Evolutionary conservation across 2,888 invertebrate genomes (phyloP), one percentile per base, ranked within the genome.

Genomic region (Noctua pronuba): DNA sequence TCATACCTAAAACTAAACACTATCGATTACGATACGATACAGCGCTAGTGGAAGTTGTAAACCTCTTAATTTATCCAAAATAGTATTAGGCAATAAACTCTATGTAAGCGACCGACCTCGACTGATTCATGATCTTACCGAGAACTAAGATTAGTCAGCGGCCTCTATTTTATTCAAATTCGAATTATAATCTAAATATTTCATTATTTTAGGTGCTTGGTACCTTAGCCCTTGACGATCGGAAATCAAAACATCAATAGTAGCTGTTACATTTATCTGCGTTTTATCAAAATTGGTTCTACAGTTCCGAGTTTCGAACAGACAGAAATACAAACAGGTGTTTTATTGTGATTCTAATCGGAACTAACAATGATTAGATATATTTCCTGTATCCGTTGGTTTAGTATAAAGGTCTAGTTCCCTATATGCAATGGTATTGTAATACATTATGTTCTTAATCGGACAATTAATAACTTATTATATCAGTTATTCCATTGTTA

Each of bases 401-500:
- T n/a, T 35, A 38, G 24, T 66, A 66, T 78, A 52, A 68, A 21
- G 52, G 58, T 76, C 52, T 73, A 62, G 3, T 70, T 24, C 68
- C 80, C 10, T 88, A 85, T 35, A 71, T 38, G 81, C 38, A 76
- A 86, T 71, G 78, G 73, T 75, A 86, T 89, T 88, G 73, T 79
- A 77, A 75, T 77, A 69, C 35, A 46, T 69, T 68, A 75, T 69
- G 55, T 81, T 55, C 72, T 28, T 80, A 84, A 84, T 86, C 35
- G 41, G 69, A 71, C 66, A 80, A 86, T 79, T 86, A 86, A 86
- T 83, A 75, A 83, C 78, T 77, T 74, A 75, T 77, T 71, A 82
- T 66, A 83, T 80, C 73, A 79, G 68, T 81, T 83, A 82, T 82
- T 76, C 49, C 60, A 88, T 89, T 88, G 89, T 88, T 80, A 62